Base-by-base conservation (phyloP, 30 jellyfish, hydroid and myxozoan genomes). In the Rhopilema esculentum region DNA sequence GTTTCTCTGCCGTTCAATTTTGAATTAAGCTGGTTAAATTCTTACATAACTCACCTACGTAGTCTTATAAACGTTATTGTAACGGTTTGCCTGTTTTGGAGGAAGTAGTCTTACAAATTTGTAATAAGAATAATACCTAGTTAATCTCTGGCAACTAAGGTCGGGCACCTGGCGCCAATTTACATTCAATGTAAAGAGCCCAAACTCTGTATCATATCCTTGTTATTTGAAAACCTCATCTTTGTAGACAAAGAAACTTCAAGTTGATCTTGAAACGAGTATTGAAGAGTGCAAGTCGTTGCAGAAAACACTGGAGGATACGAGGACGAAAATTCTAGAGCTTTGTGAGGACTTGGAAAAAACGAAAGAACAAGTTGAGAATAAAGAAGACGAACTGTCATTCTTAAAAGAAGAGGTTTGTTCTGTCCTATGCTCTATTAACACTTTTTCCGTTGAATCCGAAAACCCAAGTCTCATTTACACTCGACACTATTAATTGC, bases 241-340 rank as follows among this genome's bases (percentile, higher is more conserved):
- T 25, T 66, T 66, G 15, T n/a, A 80, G 90, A 28, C 32, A 32
- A 66, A 50, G 20, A 48, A 66, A 12, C 76, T 80, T 21, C 62
- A 32, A 22, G 17, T 1, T 49, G 90, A 80, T 28, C 27, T 80
- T 63, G 90, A 80, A 21, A 63, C 90, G 70, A 66, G 84, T 49
- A 49, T 49, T 17, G 75, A 69, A 9, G 92, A 83, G 61, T 83
- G 69, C 75, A 64, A 69, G 49, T 26, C 78, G 15, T 57, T 83
- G 31, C 77, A 83, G 48, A n/a, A 21, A 49, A 61, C 84, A 52
- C 70, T 68, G 68, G 92, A 69, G n/a, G 80, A 72, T 49, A 70
- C 84, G 48, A 65, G 67, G 67, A 2, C 27, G 18, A 65, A 49
- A 50, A 80, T 52, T 64, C 30, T 52, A 21, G 82, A 80, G 22